Percentiles rank a stretch among this genome's conserved stretches.
phyloP scores from a whole-genome alignment of 2,888 invertebrate species.

The Atherix ibis region DNA sequence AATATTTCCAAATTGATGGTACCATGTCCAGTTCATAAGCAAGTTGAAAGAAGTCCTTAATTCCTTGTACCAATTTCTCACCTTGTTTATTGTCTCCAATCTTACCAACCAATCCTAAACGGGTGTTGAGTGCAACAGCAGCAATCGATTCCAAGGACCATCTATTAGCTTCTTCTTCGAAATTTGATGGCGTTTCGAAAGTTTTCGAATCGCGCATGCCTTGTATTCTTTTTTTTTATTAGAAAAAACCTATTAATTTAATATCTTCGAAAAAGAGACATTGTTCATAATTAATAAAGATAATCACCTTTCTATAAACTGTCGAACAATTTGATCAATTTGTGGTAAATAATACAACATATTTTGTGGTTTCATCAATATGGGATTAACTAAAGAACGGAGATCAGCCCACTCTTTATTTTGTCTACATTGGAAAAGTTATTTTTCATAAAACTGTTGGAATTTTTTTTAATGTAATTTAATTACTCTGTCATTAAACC shows the following conservation, averaged over 20 bases:
- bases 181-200: background rate
- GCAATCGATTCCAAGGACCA: background rate
- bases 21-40: slow-evolving; percentile 22
- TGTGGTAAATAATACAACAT: background rate
- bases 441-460: background rate
- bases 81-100: slow-evolving; percentile 15
- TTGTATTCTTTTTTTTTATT: background rate
- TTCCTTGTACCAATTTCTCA: slow-evolving; percentile 15
- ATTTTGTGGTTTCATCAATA: background rate
- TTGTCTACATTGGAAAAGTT: too few relatives aligned
- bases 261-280: too few relatives aligned
- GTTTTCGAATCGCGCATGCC: background rate
- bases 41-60: slow-evolving; percentile 19
- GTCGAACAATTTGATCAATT: background rate
- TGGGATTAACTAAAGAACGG: background rate
- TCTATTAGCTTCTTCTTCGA: background rate
- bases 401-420: background rate
- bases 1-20: slow-evolving; percentile 25
- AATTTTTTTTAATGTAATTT: background rate
- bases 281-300: too few relatives aligned
- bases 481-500: background rate
- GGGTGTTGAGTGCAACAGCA: background rate
- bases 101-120: background rate
- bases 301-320: background rate
- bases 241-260: background rate